Evolutionary conservation across 2,113 vertebrate genomes (phyloP).

Genomic region (Phodopus roborovskii): DNA sequence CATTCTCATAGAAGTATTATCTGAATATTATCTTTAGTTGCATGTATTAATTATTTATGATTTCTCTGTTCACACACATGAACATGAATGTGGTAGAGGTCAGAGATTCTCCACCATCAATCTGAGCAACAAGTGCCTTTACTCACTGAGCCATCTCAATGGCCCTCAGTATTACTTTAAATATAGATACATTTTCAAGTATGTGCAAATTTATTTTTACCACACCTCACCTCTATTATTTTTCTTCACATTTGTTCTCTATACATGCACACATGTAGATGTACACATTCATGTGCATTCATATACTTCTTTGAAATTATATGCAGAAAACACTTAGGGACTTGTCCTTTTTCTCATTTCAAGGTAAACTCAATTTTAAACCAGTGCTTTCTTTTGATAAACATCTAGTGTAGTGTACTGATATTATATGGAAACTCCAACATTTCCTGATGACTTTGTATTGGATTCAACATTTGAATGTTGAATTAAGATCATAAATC

Average conservation of each 20-base stretch:
- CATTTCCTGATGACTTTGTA: neutral
- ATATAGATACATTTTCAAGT: neutral
- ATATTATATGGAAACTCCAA: neutral
- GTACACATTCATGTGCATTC: neutral
- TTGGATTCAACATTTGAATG: constrained; percentile 15
- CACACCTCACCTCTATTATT: neutral
- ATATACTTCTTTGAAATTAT: neutral
- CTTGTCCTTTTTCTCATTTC: neutral
- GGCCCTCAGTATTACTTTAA: neutral
- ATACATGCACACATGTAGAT: neutral
- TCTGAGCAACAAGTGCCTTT: neutral
- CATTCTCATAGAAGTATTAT: neutral
- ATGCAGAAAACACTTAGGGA: neutral
- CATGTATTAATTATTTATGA: neutral
- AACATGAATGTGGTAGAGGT: neutral
- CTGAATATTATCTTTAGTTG: neutral
- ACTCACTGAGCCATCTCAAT: neutral
- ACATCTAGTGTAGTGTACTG: neutral
- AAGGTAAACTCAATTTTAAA: neutral
- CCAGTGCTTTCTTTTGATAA: neutral
- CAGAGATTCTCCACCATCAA: neutral
- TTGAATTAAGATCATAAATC: neutral
- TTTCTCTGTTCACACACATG: neutral
- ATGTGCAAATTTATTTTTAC: neutral
- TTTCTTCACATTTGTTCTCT: neutral